Evolutionary conservation across 2,888 invertebrate species (phyloP), one percentile per base, ranked within the genome.

Genomic region (Anticlea derivata): DNA sequence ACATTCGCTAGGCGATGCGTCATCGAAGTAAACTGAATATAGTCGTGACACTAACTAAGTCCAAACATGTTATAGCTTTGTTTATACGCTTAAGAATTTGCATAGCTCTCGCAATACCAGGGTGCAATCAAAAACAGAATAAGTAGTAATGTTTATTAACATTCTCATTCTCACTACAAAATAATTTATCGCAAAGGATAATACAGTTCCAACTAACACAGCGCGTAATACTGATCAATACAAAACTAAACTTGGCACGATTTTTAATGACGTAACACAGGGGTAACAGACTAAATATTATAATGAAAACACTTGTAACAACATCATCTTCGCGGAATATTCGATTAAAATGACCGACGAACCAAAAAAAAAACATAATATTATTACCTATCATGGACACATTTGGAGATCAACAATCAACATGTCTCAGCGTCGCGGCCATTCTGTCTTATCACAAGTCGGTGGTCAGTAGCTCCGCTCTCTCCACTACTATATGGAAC

Each of bases 401-500:
- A 55, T 50, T 51, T 62, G 58, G 65, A 72, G 65, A 75, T 72
- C 66, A 65, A 62, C 60, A 48, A 44, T 35, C 11, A 12, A 39
- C 38, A 27, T 11, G 24, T 38, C 49, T 38, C 37, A 38, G 46
- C 43, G 39, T 37, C 8, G 23, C 31, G n/a, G 24, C 20, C 10
- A 30, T 38, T 38, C 35, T 30, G 45, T 31, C 29, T 34, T 31
- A 68, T 90, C 84, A 94, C 80, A 96, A 92, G 83, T 96, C 95
- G 62, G 96, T 96, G 61, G 95, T 95, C 51, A 96, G 86, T 37
- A 96, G 93, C 81, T 96, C 95, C 33, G 96, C 95, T 80, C 95
- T 93, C 89, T 97, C 96, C 61, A 96, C 94, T 75, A 96, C 95
- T 70, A 96, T 95, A 80, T 96, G 95, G 67, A 96, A 93, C 83